These are phyloP conservation scores for Lycophotia porphyrea DNA, from an alignment of 2,888 invertebrate species.

Conservation along the genomic window DNA sequence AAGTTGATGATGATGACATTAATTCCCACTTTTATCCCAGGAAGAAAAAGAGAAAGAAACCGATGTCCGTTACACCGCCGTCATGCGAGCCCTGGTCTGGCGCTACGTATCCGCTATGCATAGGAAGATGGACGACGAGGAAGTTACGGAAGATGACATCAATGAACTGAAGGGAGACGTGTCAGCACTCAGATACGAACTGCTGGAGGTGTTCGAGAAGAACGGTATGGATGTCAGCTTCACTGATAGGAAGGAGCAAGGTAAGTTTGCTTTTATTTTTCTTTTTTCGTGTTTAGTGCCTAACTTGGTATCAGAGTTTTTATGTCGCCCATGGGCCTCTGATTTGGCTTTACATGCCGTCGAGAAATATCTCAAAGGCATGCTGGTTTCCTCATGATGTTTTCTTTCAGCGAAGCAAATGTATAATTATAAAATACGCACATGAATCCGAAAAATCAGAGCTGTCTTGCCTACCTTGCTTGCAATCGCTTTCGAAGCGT, in stretches of 20 bases:
- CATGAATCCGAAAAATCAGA: too few relatives aligned
- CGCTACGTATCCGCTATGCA: conserved; percentile 97
- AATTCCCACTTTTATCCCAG: conserved; percentile 67
- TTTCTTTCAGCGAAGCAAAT: too few relatives aligned
- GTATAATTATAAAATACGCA: too few relatives aligned
- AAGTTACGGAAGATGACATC: conserved; percentile 97
- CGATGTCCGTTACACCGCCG: conserved; percentile 93
- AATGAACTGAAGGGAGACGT: conserved; percentile 98
- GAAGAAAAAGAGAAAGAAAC: conserved; percentile 92
- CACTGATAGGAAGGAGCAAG: conserved; percentile 93
- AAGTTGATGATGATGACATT: not conserved
- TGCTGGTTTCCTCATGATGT: too few relatives aligned
- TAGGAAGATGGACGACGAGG: conserved; percentile 94
- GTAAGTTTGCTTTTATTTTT: conserved; percentile 82
- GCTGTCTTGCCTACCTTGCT: too few relatives aligned
- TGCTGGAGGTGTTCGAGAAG: conserved; percentile 96
- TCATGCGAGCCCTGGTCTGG: conserved; percentile 97
- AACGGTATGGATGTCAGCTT: conserved; percentile 96
- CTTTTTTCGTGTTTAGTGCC: too few relatives aligned
- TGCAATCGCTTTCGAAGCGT: not conserved
- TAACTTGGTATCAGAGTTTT: too few relatives aligned
- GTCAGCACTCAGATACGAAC: conserved; percentile 97
- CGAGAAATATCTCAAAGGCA: too few relatives aligned
- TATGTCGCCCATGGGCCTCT: too few relatives aligned
- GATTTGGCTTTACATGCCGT: too few relatives aligned